A percentile compares a stretch with the other conserved stretches of the same genome.
Evolutionary conservation across 1,140 invertebrate species (phyloP).

Genomic region (Ceratina japonica): DNA sequence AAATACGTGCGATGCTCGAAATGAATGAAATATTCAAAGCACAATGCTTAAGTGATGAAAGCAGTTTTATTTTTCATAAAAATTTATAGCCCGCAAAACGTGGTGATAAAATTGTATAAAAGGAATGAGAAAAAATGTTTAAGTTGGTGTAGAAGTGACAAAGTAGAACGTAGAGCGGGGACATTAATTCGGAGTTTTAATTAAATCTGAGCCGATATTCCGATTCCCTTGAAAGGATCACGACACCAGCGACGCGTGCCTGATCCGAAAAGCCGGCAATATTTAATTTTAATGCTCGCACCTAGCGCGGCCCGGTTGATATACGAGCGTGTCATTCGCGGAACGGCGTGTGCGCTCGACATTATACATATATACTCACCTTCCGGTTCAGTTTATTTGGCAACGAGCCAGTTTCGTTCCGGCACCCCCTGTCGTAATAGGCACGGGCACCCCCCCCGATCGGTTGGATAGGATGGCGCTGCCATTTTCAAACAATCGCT

Average conservation of each 20-base stretch:
- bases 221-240: conserved; percentile 27
- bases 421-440: background rate
- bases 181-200: conserved; percentile 31
- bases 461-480: conserved; percentile 49
- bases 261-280: conserved; percentile 44
- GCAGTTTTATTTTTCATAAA: no score
- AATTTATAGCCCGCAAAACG: no score
- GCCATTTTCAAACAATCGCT: conserved; percentile 65
- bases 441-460: conserved; percentile 46
- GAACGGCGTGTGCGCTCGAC: conserved; percentile 5
- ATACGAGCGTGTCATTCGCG: conserved; percentile 45
- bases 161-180: background rate
- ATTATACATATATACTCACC: conserved; percentile 32
- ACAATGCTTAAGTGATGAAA: no score
- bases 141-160: no score
- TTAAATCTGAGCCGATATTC: conserved; percentile 38
- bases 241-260: conserved; percentile 3
- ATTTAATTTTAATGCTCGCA: conserved; percentile 59
- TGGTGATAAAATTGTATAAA: background rate
- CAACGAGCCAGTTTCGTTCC: conserved; percentile 43
- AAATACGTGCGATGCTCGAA: no score
- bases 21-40: no score
- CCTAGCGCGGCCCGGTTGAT: conserved; percentile 36
- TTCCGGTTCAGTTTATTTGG: conserved; percentile 63
- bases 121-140: background rate